Evolutionary conservation across 1,140 invertebrate genomes (phyloP).

Genomic region (Elysia chlorotica): DNA sequence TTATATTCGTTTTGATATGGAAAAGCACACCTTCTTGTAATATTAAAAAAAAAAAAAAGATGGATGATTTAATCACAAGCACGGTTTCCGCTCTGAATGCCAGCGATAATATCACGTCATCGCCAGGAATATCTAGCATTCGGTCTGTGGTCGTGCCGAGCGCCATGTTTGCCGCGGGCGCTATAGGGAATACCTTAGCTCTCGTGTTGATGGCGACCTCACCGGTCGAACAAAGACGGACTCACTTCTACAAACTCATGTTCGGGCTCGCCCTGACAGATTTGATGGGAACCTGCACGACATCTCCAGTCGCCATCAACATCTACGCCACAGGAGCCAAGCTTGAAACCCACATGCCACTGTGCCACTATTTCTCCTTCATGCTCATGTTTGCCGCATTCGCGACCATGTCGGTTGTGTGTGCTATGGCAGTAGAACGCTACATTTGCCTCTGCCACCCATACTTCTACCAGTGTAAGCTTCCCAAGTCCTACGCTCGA

Average conservation of each 20-base stretch:
- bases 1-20: no score
- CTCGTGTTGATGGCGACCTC: constrained; percentile 42
- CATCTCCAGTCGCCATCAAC: constrained; percentile 51
- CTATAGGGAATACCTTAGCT: constrained; percentile 49
- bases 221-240: constrained; percentile 34
- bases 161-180: constrained; percentile 49
- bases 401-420: constrained; percentile 59
- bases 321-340: constrained; percentile 43
- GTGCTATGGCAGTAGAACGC: constrained; percentile 61
- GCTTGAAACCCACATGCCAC: constrained; percentile 38
- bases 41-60: no score
- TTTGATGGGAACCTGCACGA: constrained; percentile 43
- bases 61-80: no score
- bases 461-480: constrained; percentile 57
- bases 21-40: no score
- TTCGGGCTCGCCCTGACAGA: constrained; percentile 49
- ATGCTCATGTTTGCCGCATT: constrained; percentile 60
- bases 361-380: constrained; percentile 60
- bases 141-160: no score
- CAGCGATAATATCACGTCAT: no score
- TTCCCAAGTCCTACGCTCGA: constrained; percentile 40
- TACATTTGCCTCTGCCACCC: constrained; percentile 61
- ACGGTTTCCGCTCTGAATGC: no score
- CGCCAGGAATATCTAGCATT: no score
- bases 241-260: constrained; percentile 51